Base-by-base conservation (phyloP, 2,113 vertebrate genomes). In the Condylura cristata region DNA sequence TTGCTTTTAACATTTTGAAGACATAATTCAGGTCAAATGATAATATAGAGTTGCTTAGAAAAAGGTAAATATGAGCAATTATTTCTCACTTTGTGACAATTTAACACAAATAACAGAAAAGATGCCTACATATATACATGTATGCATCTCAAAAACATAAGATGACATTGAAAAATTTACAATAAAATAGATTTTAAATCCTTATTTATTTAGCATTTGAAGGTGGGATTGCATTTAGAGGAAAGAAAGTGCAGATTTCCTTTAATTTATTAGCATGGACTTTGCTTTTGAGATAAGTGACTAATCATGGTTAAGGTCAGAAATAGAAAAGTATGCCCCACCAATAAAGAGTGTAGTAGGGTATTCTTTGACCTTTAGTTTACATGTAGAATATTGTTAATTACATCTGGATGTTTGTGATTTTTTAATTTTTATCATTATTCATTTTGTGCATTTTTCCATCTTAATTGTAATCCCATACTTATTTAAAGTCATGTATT, bases 211-310 rank as follows among this genome's bases (percentile, higher is more conserved):
- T 34, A 41, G n/a, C n/a, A n/a, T n/a, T n/a, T 10, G 20, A 22
- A 26, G 58, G 11, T 60, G 20, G 75, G n/a, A 83, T 89, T 84
- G 37, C 53, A 81, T 60, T 91, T 87, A 75, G 58, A 89, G 44
- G 41, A 92, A 92, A 85, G 94, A n/a, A n/a, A n/a, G n/a, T 32
- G 44, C 14, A 82, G 84, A 95, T 93, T 95, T 88, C 56, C 83
- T 94, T 89, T 95, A 37, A 24, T 79, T 94, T 91, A 66, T 95
- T 94, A 83, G 65, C 16, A 61, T 61, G 51, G 75, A 63, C 44
- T 95, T 93, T 93, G 90, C 58, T 95, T 90, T 88, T 82, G 78
- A 92, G 82, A 53, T 32, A 14, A 83, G 68, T 95, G 93, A 61
- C 85, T 81, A 75, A 20, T 92, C n/a, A 41, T 86, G 72, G 74